Evolutionary conservation across 92 coral and sea anemone species (phyloP).

Genomic region (Pocillopora meandrina): DNA sequence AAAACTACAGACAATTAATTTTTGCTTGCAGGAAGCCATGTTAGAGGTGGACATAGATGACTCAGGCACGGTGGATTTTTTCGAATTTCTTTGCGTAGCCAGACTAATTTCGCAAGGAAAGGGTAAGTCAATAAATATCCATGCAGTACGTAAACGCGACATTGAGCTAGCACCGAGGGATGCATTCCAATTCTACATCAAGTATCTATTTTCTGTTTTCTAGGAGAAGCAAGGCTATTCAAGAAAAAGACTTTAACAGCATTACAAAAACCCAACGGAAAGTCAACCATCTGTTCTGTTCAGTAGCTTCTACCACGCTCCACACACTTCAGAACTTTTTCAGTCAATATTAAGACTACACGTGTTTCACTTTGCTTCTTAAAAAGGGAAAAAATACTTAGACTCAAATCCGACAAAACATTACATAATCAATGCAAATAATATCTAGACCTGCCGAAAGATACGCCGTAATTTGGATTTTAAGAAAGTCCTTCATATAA

Average conservation of each 20-base stretch:
- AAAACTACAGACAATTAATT: neutral
- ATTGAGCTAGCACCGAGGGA: no score
- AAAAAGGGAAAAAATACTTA: no score
- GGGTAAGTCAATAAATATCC: constrained; percentile 46
- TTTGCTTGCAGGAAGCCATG: constrained; percentile 85
- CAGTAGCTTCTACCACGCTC: constrained; percentile 41
- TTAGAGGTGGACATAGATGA: constrained; percentile 87
- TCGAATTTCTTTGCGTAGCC: constrained; percentile 91
- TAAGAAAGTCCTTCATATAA: no score
- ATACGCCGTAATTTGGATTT: no score
- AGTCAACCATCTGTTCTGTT: constrained; percentile 70
- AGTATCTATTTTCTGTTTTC: neutral
- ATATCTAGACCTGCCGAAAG: no score
- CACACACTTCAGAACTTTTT: no score
- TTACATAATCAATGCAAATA: no score
- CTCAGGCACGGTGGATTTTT: constrained; percentile 96
- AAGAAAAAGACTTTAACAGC: constrained; percentile 94
- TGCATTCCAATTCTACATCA: no score
- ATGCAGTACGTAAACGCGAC: neutral
- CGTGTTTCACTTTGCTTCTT: no score
- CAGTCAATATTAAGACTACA: no score
- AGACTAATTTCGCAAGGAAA: constrained; percentile 88
- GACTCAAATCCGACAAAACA: no score
- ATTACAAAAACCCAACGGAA: constrained; percentile 70
- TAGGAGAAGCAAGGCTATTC: constrained; percentile 86